Evolutionary conservation across 2,797 vertebrate genomes (phyloP), one percentile per base, ranked within the genome.

Genomic region (Microctenopoma lineatum): DNA sequence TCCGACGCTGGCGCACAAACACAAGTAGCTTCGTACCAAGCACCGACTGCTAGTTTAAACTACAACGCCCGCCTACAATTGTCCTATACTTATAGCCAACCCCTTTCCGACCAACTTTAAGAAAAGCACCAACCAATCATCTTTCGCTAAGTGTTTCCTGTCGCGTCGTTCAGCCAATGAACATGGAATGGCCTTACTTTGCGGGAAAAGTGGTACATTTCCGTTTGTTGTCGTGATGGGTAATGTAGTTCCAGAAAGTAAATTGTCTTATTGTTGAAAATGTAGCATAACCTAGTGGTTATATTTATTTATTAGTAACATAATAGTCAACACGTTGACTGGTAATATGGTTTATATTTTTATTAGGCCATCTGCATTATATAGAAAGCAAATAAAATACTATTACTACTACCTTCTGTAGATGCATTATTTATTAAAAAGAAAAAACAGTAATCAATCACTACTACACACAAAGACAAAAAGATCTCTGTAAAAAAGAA

Each of bases 31-130:
- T 14, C 0, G 1, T 8, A 10, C 34, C 27, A 42, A 62, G 11
- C 11, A 57, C 13, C 32, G 38, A 71, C 29, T 61, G n/a, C 27
- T 53, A 45, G 78, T 88, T 90, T 79, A 78, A 90, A 89, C 83
- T 84, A 74, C 66, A 81, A 66, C 77, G 69, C 86, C 87, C 89
- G 90, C 90, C 85, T 77, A 68, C 64, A 21, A 44, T 1, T 46
- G 63, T 64, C 41, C 10, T 2, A 2, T 4, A 67, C 83, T 84
- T 86, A 80, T 72, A 64, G 15, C 26, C 36, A n/a, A n/a, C 12
- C 0, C 59, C 4, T 32, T 67, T 94, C 92, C 92, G 91, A 91
- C 92, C 76, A 81, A 52, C 74, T 38, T 12, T 11, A 7, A 5
- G n/a, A 9, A 39, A 32, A 0, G 2, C 48, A 14, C 1, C 0